phyloP scores from a whole-genome alignment of 1,140 invertebrate species.

The Maniola jurtina region DNA sequence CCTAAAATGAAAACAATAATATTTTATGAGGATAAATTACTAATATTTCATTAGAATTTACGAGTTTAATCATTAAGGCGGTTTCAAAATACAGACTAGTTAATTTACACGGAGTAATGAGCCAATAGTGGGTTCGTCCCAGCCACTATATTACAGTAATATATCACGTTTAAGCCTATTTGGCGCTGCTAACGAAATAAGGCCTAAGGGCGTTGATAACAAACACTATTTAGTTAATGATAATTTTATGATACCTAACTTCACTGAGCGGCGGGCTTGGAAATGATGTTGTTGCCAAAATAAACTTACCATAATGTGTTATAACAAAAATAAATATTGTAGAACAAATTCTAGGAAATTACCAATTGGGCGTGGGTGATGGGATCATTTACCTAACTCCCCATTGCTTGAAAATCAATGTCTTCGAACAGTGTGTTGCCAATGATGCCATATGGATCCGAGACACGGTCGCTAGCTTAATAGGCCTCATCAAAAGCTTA shows the following conservation, averaged over 20 bases:
- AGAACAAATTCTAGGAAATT: no score
- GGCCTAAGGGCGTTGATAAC: conserved; percentile 16
- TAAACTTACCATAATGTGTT: no score
- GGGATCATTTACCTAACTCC: no score
- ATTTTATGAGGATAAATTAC: background rate
- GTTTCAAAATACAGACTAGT: conserved; percentile 15
- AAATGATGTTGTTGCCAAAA: background rate
- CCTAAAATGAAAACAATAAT: background rate
- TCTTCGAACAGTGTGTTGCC: no score
- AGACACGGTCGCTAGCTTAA: no score
- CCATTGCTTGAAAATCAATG: no score
- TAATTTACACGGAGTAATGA: conserved; percentile 17
- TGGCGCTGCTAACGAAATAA: conserved; percentile 16
- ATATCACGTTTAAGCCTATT: conserved; percentile 23
- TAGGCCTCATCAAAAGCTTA: no score
- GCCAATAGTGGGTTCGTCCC: conserved; percentile 5
- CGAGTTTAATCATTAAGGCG: conserved; percentile 15
- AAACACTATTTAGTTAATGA: conserved; percentile 16
- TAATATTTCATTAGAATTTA: conserved; percentile 8
- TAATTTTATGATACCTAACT: conserved; percentile 9
- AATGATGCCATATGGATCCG: no score
- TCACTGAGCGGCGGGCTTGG: background rate
- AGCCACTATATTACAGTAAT: conserved; percentile 17
- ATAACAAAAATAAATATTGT: no score
- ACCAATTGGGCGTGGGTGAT: no score